Evolutionary conservation across 2,888 invertebrate species (phyloP), one percentile per base, ranked within the genome.

Genomic region (Brachynemurus nebulosus): DNA sequence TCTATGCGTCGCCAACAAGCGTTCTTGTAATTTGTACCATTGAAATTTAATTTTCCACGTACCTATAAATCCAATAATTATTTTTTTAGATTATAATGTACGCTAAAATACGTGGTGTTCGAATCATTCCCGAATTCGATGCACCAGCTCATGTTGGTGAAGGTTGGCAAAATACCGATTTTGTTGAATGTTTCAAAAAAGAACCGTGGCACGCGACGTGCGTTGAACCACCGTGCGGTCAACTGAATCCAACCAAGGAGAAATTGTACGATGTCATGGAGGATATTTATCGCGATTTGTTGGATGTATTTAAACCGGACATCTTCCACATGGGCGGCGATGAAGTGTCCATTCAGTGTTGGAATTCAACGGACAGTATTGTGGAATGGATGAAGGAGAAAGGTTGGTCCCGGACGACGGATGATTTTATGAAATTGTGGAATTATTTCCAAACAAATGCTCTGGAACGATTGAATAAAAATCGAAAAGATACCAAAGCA

Each of bases 311-410:
- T 59, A 58, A 74, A 1, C 76, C 82, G 0, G 86, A 86, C 57
- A 68, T 86, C 2, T 88, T 88, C 65, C 89, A 89, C 60, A 88
- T 88, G 86, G 89, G 89, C 2, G 89, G 88, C 0, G 88, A 89
- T 57, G 88, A 89, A 60, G 57, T 69, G 3, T 65, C 66, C 45
- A 60, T 73, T 25, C 61, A 65, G 4, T 90, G 89, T 59, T 90
- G 89, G 89, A 84, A 83, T 56, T 71, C 77, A 1, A 80, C 81
- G 1, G 59, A 66, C 3, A 67, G 68, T 42, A 81, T 90, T 44
- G 75, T 70, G 45, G 63, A 72, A 18, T 85, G 80, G 74, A 83
- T 86, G 81, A 52, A 63, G 2, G 63, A 68, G 21, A 69, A 73
- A 52, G 70, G 74, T 2, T 82, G 81, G 78, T 68, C 70, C 19